Base-by-base conservation (phyloP, 2,888 invertebrate species). In the Eubasilissa splendida region DNA sequence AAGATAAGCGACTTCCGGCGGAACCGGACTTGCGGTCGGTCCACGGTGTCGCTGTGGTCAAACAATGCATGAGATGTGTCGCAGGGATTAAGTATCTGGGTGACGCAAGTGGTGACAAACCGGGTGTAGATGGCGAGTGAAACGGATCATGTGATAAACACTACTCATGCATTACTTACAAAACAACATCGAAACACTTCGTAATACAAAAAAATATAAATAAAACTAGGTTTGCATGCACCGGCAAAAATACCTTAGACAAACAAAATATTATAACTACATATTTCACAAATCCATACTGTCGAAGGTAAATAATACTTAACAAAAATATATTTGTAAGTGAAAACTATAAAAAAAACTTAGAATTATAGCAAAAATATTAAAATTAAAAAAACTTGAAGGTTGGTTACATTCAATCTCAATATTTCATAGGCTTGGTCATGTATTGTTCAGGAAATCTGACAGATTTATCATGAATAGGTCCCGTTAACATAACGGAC, bases 321-420 rank as follows among this genome's bases (percentile, higher is more conserved):
- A 83, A 83, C 83, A 83, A 60, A 83, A 77, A 83, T 83, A 83
- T 83, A 83, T 77, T 78, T 81, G 78, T 81, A 76, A 78, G 78
- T 59, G 66, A 81, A 78, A 81, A 78, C 68, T 78, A 78, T 14
- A 56, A 74, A 66, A 68, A 74, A 77, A 80, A 54, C 80, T 80
- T 80, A 80, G 31, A 80, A 74, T 59, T 80, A 80, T 42, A 80
- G 63, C 53, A 77, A 73, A 73, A 70, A 75, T 73, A 73, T 58
- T 52, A 63, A 79, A 70, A 74, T 60, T 60, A 77, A 77, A 74
- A 77, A 76, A 52, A 76, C 33, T 63, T 58, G 54, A 76, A 73
- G 52, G 70, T 58, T 80, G 80, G 80, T 68, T 76, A 74, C 50
- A 59, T 42, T 52, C 76, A 71, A 80, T 80, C 71, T 80, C 71